Evolutionary conservation across 2,113 vertebrate genomes (phyloP).

Genomic region (Oenanthe melanoleuca): DNA sequence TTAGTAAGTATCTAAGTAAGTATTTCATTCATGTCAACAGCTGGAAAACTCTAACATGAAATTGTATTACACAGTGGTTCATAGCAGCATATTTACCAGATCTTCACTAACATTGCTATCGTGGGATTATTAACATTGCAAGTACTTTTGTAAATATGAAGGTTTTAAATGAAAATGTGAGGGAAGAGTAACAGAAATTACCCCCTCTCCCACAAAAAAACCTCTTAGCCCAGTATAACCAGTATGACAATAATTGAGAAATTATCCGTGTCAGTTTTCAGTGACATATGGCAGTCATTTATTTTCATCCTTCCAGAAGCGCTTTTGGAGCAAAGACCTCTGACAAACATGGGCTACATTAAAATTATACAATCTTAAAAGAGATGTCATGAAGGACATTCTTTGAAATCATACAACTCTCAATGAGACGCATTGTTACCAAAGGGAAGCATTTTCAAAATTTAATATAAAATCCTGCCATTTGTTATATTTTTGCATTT

Average conservation of each 20-base stretch:
- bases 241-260: not conserved
- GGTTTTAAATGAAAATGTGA: not conserved
- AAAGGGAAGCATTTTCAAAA: not conserved
- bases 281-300: not conserved
- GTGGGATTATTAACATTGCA: not conserved
- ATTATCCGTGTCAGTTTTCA: not conserved
- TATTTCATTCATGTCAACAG: not conserved
- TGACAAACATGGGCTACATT: not conserved
- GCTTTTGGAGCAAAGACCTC: not conserved
- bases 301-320: not conserved
- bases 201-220: not conserved
- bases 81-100: not conserved
- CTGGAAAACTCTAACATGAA: not conserved
- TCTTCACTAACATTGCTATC: not conserved
- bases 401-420: not conserved
- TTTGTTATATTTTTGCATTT: not conserved
- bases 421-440: not conserved
- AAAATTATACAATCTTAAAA: not conserved
- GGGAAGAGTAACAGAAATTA: not conserved
- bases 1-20: not conserved
- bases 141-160: not conserved
- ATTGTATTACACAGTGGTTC: not conserved
- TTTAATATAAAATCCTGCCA: not conserved
- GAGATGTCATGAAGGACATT: not conserved
- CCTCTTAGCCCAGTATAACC: not conserved